Evolutionary conservation across 2,888 invertebrate species (phyloP), one percentile per base, ranked within the genome.

Genomic region (Ischnus inquisitorius): DNA sequence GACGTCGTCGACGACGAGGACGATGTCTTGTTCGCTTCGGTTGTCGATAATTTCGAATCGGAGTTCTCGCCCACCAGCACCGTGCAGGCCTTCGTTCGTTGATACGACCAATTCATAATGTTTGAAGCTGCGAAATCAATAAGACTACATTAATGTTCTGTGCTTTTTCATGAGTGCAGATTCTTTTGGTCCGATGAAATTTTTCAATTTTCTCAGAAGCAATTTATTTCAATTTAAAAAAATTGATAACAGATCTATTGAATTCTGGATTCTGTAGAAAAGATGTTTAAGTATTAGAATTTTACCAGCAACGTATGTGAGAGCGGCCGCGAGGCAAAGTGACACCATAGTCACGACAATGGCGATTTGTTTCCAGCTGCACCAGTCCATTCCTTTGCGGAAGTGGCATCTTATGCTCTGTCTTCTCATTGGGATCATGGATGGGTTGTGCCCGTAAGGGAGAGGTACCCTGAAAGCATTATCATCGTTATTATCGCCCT

Each of bases 311-410:
- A 98, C 96, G 94, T 98, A 98, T 89, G 97, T 96, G 88, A 98
- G 95, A 88, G 97, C 96, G 88, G 97, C 97, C 91, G 97, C 96
- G 89, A 98, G 95, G 91, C 97, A 95, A 90, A 97, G 96, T 90
- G 97, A 96, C 90, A 98, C 95, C 94, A 97, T 95, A 92, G 98
- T 97, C 93, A 98, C 97, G 88, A 97, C 96, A 93, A 98, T 97
- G 87, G 98, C 98, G 89, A 98, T 96, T 94, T 98, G 97, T 94
- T 97, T 97, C 97, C 98, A 98, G 86, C 97, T 97, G 94, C 98
- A 98, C 89, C 97, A 97, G 80, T 97, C 96, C 90, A 97, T 95
- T 90, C 97, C 97, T 95, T 98, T 97, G 93, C 97, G 96, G 94
- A 97, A 97, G 94, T 97, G 97, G 94, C 97, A 97, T 90, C 97